A percentile compares a stretch with the other conserved stretches of the same genome.
Conservation (phyloP, 2,113 vertebrate genomes). For the Notarius quadriscutis region DNA sequence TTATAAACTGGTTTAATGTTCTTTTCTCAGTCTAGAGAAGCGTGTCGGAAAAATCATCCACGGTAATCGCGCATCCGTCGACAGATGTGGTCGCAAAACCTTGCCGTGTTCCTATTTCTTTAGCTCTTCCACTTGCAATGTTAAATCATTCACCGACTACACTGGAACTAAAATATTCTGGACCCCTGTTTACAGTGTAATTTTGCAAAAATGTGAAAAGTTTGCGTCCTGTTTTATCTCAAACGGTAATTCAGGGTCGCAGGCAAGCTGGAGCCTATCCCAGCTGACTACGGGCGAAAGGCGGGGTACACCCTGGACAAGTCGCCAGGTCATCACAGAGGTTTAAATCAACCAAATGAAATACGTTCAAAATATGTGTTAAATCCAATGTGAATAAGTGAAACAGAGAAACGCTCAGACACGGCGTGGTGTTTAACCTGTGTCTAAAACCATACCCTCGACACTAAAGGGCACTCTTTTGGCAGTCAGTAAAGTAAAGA, state of each 20-base stretch:
- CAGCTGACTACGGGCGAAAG: too few species aligned
- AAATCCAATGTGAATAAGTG: not conserved
- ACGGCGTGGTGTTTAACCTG: too few species aligned
- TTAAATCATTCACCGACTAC: not conserved
- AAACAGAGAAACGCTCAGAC: not conserved
- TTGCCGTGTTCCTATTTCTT: not conserved
- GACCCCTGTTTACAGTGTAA: slow-evolving; percentile 9
- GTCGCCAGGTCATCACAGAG: too few species aligned
- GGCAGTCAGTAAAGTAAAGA: too few species aligned
- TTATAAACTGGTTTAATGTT: not conserved
- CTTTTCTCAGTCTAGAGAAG: not conserved
- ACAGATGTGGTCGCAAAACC: not conserved
- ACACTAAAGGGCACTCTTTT: too few species aligned
- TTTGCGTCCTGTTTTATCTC: slow-evolving; percentile 20
- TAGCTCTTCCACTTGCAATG: not conserved
- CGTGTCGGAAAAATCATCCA: not conserved
- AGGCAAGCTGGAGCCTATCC: too few species aligned
- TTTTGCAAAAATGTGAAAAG: slow-evolving; percentile 19
- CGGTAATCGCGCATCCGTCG: not conserved
- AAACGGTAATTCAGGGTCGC: not conserved
- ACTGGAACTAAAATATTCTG: not conserved
- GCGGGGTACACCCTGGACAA: too few species aligned
- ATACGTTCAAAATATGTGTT: too few species aligned
- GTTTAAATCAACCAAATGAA: too few species aligned
- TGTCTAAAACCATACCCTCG: too few species aligned